Evolutionary conservation across 1,140 invertebrate species (phyloP).

Genomic region (Babylonia areolata): DNA sequence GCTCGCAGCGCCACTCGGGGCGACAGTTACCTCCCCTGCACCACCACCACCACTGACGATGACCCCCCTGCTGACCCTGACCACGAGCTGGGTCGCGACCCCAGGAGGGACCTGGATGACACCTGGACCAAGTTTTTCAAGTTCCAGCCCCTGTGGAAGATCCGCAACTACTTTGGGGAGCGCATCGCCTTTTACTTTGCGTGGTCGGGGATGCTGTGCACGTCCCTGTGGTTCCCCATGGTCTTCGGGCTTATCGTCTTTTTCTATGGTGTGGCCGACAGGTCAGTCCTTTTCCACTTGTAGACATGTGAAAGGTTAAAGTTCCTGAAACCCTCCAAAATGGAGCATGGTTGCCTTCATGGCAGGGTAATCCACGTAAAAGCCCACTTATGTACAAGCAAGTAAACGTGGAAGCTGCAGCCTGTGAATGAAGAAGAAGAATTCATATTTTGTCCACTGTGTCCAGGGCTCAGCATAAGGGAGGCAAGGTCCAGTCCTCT

Average conservation of each 20-base stretch:
- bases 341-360: no score
- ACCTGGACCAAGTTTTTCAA: slow-evolving; percentile 70
- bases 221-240: slow-evolving; percentile 74
- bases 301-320: no score
- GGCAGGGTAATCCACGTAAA: no score
- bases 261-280: slow-evolving; percentile 71
- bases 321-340: no score
- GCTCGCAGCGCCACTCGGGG: slow-evolving; percentile 45
- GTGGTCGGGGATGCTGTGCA: slow-evolving; percentile 73
- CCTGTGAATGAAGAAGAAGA: no score
- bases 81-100: slow-evolving; percentile 44
- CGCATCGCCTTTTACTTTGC: slow-evolving; percentile 77
- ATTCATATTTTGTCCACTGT: no score
- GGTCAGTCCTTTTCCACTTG: slow-evolving; percentile 54
- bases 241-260: slow-evolving; percentile 75
- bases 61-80: background rate
- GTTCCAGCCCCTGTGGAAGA: slow-evolving; percentile 75
- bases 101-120: slow-evolving; percentile 61
- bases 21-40: slow-evolving; percentile 19
- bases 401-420: no score
- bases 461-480: no score
- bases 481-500: no score
- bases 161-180: slow-evolving; percentile 77
- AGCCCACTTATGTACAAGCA: no score
- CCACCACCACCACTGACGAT: no score